These are phyloP conservation scores for Caenorhabditis doughertyi DNA, from an alignment of 2,888 invertebrate genomes.

Conservation along the genomic window DNA sequence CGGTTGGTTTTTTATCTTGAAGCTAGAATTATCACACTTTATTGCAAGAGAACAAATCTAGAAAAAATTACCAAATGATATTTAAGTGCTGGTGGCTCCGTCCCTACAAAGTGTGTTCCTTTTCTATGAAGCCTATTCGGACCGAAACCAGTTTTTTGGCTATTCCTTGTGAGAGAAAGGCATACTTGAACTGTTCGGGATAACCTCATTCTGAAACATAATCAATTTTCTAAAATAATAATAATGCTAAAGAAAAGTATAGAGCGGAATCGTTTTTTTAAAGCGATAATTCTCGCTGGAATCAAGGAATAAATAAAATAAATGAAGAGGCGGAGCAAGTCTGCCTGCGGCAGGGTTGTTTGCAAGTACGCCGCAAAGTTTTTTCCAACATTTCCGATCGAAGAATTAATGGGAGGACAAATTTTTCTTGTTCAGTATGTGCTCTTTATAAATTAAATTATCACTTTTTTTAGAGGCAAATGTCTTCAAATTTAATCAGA, in stretches of 20 bases:
- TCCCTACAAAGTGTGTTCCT: conserved; percentile 81
- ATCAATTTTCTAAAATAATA: too few relatives aligned
- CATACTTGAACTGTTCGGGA: conserved; percentile 29
- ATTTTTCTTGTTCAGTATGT: too few relatives aligned
- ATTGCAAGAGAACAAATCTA: background rate
- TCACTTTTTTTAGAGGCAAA: conserved; percentile 31
- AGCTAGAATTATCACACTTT: conserved; percentile 69
- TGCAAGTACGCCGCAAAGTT: conserved; percentile 35
- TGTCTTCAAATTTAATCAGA: conserved; percentile 69
- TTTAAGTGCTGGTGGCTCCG: conserved; percentile 80
- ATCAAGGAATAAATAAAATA: background rate
- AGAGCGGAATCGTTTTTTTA: background rate
- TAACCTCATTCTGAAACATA: conserved; percentile 47
- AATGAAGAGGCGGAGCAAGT: conserved; percentile 19
- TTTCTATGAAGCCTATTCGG: conserved; percentile 79
- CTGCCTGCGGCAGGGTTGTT: background rate
- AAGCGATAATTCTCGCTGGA: background rate
- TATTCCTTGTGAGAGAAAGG: conserved; percentile 36
- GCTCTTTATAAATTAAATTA: background rate
- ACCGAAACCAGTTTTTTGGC: conserved; percentile 79
- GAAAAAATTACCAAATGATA: conserved; percentile 77
- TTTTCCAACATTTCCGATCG: background rate
- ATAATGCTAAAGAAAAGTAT: too few relatives aligned
- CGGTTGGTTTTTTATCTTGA: conserved; percentile 79
- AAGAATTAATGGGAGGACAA: background rate